Evolutionary conservation across 2,888 invertebrate genomes (phyloP), one percentile per base, ranked within the genome.

Genomic region (Sympetrum striolatum): DNA sequence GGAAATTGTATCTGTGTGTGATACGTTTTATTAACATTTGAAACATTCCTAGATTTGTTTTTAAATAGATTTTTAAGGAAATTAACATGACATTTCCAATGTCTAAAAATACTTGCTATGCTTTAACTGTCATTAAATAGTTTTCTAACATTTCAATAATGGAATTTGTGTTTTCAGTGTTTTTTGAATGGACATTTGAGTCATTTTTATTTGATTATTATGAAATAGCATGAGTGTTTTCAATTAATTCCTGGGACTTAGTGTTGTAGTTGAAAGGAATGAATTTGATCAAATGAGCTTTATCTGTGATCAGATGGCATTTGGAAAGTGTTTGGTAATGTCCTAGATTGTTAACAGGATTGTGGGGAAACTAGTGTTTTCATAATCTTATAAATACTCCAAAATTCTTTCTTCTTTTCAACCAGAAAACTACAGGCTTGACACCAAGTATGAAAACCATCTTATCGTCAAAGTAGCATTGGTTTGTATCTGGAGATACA

Each of bases 371-470:
- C 39, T 86, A 86, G 86, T 86, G 86, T 64, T 86, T 86, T 86
- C 5, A 60, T 35, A 39, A 64, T 86, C 58, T 5, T 86, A 86
- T 86, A 86, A 86, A 86, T 86, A 86, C 86, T 37, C 58, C 86
- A 64, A 86, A 86, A 86, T 90, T 91, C 82, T 91, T 91, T 91
- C 91, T 91, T 91, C 91, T 91, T 91, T 91, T 91, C 90, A 95
- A 95, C 95, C 96, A 99, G 99, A 99, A 95, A 99, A 99, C 95
- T 98, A 99, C 96, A 97, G 98, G 93, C 96, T 98, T 94, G 98
- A 98, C 95, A 98, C 98, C 94, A 97, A 98, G 94, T 98, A 98
- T 95, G 98, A 99, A 95, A 98, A 98, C 94, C 98, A 99, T 95
- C 96, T 99, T 94, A 98, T 99, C 95, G 97, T 98, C 95, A 99